Evolutionary conservation across 2,888 invertebrate genomes (phyloP).

Genomic region (Yponomeuta plumbellus): DNA sequence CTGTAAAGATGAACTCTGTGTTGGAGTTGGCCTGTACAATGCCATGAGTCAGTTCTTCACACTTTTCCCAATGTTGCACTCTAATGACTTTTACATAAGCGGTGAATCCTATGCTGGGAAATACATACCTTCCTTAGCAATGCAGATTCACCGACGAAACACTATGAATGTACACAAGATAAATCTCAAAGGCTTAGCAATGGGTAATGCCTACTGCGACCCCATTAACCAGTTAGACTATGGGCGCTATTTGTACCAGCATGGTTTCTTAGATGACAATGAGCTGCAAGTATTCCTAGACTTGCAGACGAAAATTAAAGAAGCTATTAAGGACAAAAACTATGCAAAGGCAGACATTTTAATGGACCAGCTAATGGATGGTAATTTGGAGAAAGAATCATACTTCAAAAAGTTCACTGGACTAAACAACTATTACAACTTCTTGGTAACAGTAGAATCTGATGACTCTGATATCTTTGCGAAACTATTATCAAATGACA

Average conservation of each 20-base stretch:
- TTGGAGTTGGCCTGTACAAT: constrained; percentile 72
- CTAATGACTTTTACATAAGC: constrained; percentile 75
- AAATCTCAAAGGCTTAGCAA: constrained; percentile 71
- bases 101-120: constrained; percentile 81
- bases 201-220: constrained; percentile 73
- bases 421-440: constrained; percentile 85
- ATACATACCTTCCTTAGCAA: constrained; percentile 66
- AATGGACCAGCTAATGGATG: constrained; percentile 81
- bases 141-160: constrained; percentile 71
- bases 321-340: constrained; percentile 77
- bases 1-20: constrained; percentile 70
- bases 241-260: constrained; percentile 67
- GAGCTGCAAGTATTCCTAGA: constrained; percentile 73
- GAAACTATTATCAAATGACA: constrained; percentile 46
- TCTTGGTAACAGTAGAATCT: constrained; percentile 69
- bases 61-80: constrained; percentile 71
- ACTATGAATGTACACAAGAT: constrained; percentile 43
- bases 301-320: constrained; percentile 73
- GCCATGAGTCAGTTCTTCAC: constrained; percentile 76
- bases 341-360: constrained; percentile 81
- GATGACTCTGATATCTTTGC: constrained; percentile 53
- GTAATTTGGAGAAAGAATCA: constrained; percentile 46
- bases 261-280: constrained; percentile 74
- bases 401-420: constrained; percentile 82
- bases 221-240: constrained; percentile 69